Conservation (phyloP, 2,797 vertebrate species). For the Hippoglossus hippoglossus region DNA sequence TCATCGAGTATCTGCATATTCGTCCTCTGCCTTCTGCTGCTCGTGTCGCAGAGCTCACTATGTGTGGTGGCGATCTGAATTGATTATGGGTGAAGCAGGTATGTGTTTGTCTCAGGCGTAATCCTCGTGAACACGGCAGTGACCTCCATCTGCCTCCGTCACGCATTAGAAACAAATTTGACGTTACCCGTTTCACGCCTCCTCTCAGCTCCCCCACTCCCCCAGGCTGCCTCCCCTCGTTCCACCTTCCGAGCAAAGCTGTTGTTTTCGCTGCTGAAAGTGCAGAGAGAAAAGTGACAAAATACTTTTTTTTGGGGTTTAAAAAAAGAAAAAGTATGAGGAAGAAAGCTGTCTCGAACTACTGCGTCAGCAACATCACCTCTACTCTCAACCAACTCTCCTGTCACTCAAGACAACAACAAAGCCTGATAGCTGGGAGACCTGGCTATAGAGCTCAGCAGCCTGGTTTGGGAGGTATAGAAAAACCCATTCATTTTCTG, state of each 20-base stretch:
- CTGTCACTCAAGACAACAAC: constrained; percentile 72
- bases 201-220: constrained; percentile 2
- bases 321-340: constrained; percentile 32
- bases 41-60: constrained; percentile 33
- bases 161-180: constrained; percentile 58
- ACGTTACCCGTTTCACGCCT: constrained; percentile 52
- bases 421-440: constrained; percentile 66
- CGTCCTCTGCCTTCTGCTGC: constrained; percentile 8
- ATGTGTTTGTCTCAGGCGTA: constrained; percentile 32
- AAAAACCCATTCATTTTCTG: constrained; percentile 8
- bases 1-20: constrained; percentile 6
- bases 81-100: constrained; percentile 22
- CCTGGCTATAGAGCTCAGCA: constrained; percentile 15
- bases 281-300: constrained; percentile 48
- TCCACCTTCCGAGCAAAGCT: constrained; percentile 37
- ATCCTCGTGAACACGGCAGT: constrained; percentile 41
- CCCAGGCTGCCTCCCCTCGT: constrained; percentile 6
- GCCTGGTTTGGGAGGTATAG: too few species aligned
- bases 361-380: constrained; percentile 74
- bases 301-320: constrained; percentile 30
- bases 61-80: constrained; percentile 13
- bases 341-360: constrained; percentile 69
- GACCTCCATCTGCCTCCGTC: constrained; percentile 62
- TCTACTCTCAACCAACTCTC: constrained; percentile 55
- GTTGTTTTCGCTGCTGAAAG: constrained; percentile 29